Evolutionary conservation across 2,113 vertebrate genomes (phyloP).

Genomic region (Macheiramphus alcinus): DNA sequence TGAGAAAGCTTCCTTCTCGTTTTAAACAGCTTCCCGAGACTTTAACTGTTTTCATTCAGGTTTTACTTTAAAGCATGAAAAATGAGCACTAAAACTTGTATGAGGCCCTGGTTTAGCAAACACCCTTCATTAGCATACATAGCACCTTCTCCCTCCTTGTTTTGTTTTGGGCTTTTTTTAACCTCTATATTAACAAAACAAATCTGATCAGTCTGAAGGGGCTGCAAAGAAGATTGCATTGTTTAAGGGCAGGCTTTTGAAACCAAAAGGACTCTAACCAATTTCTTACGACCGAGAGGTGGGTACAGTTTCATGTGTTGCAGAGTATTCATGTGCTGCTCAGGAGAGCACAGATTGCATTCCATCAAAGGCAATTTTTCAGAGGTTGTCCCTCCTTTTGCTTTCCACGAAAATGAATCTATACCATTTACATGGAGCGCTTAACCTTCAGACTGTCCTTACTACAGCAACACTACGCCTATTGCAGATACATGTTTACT

Average conservation of each 20-base stretch:
- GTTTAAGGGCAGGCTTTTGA: conserved; percentile 19
- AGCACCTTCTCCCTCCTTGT: neutral
- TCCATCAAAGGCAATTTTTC: conserved; percentile 61
- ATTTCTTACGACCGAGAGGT: conserved; percentile 2
- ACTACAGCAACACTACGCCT: conserved; percentile 60
- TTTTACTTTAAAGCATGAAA: neutral
- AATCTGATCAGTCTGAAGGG: neutral
- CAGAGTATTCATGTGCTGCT: conserved; percentile 28
- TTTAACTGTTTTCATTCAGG: neutral
- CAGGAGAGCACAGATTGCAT: conserved; percentile 63
- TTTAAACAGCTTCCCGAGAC: neutral
- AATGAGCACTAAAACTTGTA: neutral
- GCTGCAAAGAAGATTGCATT: neutral
- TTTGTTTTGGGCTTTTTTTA: neutral
- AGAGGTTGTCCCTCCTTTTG: conserved; percentile 58
- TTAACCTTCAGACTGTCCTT: conserved; percentile 83
- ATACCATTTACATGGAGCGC: conserved; percentile 55
- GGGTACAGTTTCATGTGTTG: conserved; percentile 18
- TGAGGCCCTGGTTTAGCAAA: neutral
- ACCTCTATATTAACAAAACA: neutral
- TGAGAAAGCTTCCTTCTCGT: neutral
- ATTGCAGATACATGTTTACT: conserved; percentile 79
- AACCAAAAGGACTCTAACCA: conserved; percentile 14
- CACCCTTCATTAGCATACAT: neutral
- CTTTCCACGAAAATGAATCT: conserved; percentile 63